Evolutionary conservation across 2,797 vertebrate species (phyloP), one percentile per base, ranked within the genome.

Genomic region (Stomatorhinus walkeri): DNA sequence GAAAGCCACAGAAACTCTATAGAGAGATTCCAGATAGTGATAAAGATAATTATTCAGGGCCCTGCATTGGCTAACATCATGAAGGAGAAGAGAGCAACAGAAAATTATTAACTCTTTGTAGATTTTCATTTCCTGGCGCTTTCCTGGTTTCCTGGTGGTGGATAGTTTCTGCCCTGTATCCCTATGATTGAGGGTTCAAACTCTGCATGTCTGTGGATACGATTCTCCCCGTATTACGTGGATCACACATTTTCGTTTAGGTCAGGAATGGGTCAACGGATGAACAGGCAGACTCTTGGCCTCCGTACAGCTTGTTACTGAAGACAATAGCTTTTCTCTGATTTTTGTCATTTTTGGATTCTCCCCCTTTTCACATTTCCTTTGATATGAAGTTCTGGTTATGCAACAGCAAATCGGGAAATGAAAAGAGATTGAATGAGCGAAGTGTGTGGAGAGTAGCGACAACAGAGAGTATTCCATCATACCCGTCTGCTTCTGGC

Each of bases 261-360:
- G 40, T 46, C 36, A 46, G 36, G 46, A 46, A 46, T 81, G 40
- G 28, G 32, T 72, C 64, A 72, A 36, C 36, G 64, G 64, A 79
- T 79, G 72, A 79, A 79, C 36, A 79, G 36, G 36, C 36, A n/a
- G 36, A 40, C 72, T 43, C 72, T 79, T 19, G 72, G 16, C 72
- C 72, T 43, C 40, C 2, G 19, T 43, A 81, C 40, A 81, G 76
- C 6, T 46, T 22, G 76, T 8, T 19, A 46, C 40, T 81, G 49
- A 52, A 85, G 24, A 85, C n/a, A 51, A 52, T 52, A 14, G 83
- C 48, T 28, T 52, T 49, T 28, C 46, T 85, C 48, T 32, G 40
- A 91, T 91, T 91, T 94, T 93, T 93, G 90, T 7, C 40, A 91
- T 91, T 91, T 94, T 93, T 93, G 90, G n/a, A 93, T 94, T 94